A percentile compares a stretch with the other conserved stretches of the same genome.
These are phyloP conservation scores for Scatophagus argus DNA, from an alignment of 2,113 vertebrate genomes.

Conservation along the genomic window DNA sequence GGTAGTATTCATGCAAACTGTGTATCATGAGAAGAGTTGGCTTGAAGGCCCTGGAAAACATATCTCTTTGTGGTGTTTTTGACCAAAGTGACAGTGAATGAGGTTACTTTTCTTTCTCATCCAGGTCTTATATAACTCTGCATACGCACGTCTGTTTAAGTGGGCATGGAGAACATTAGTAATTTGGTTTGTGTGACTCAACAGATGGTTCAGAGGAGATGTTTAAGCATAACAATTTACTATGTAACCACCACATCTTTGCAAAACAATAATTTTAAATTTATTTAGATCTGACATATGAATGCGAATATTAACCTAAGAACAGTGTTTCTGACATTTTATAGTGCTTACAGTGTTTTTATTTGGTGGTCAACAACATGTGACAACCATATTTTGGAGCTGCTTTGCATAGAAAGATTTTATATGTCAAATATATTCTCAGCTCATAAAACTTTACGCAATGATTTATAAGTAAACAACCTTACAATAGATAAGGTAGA, in stretches of 20 bases:
- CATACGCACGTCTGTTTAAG: conserved; percentile 52
- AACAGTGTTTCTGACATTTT: neutral
- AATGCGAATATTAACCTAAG: neutral
- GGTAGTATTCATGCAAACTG: conserved; percentile 49
- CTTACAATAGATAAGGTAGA: neutral
- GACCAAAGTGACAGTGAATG: conserved; percentile 51
- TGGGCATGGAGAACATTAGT: conserved; percentile 66
- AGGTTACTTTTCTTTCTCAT: conserved; percentile 60
- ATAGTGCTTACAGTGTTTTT: neutral
- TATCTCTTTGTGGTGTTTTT: conserved; percentile 61
- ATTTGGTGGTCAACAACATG: neutral
- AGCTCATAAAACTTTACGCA: neutral
- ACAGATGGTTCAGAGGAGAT: conserved; percentile 43
- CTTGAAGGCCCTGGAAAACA: conserved; percentile 69
- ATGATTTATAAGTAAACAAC: neutral
- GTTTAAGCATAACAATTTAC: conserved; percentile 42
- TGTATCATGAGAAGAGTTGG: conserved; percentile 49
- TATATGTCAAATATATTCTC: neutral
- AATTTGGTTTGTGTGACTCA: conserved; percentile 73
- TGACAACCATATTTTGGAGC: neutral
- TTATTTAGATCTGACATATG: neutral
- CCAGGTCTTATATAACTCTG: conserved; percentile 67
- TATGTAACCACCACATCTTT: conserved; percentile 39
- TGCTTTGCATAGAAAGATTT: neutral
- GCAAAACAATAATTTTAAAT: conserved; percentile 38